phyloP scores from a whole-genome alignment of 2,888 invertebrate genomes.

The Gortyna flavago region DNA sequence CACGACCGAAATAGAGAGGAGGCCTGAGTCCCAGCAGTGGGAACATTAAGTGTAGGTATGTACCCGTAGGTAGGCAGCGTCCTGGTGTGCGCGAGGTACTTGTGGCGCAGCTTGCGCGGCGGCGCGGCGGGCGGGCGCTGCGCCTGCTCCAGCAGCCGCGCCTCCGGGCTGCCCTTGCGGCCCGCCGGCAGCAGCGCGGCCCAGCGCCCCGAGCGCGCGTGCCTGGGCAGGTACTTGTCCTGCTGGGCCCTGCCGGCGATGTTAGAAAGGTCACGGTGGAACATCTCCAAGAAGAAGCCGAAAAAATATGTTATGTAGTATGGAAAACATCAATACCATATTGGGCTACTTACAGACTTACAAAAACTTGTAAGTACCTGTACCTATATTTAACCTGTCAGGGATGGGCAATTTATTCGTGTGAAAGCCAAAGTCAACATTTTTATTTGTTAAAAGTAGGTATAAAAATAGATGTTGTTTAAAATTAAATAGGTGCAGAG shows the following conservation, averaged over 20 bases:
- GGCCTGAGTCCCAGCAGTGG: background rate
- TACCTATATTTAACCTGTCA: too few species aligned
- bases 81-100: conserved; percentile 97
- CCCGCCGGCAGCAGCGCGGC: conserved; percentile 92
- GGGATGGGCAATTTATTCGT: background rate
- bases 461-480: background rate
- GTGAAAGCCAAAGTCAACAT: background rate
- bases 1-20: too few species aligned
- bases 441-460: background rate
- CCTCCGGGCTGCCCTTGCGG: conserved; percentile 96
- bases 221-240: conserved; percentile 94
- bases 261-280: too few species aligned
- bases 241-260: conserved; percentile 91
- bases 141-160: conserved; percentile 95
- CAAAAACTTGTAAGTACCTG: background rate
- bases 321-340: background rate
- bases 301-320: background rate
- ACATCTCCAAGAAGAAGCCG: background rate
- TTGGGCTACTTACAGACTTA: background rate
- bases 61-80: conserved; percentile 96
- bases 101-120: conserved; percentile 95
- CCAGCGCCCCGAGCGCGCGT: conserved; percentile 93
- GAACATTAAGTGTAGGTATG: too few species aligned
- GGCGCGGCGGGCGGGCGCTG: conserved; percentile 96
- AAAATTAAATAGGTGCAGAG: background rate